Conservation (phyloP, 2,113 vertebrate species). For the Scomber colias region DNA sequence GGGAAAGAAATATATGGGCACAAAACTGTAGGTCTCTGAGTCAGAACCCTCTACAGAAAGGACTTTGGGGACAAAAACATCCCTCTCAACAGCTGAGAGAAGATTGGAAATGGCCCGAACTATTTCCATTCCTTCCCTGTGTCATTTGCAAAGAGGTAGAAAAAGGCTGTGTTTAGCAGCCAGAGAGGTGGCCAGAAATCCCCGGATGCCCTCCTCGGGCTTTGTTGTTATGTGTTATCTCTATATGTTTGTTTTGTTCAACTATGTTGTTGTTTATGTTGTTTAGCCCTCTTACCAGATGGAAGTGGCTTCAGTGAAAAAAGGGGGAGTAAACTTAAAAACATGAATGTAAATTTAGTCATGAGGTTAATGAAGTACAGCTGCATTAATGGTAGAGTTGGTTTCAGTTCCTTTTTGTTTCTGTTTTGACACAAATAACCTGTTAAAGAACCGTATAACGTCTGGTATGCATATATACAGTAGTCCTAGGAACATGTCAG, state of each 20-base stretch:
- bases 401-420: constrained; percentile 77
- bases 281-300: constrained; percentile 81
- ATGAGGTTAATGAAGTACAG: constrained; percentile 85
- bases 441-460: constrained; percentile 84
- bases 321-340: constrained; percentile 78
- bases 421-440: constrained; percentile 84
- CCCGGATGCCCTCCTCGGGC: constrained; percentile 69
- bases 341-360: constrained; percentile 89
- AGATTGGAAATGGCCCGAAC: constrained; percentile 61
- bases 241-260: constrained; percentile 75
- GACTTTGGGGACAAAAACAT: constrained; percentile 47
- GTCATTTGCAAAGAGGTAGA: constrained; percentile 69
- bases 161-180: constrained; percentile 68
- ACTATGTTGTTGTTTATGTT: constrained; percentile 82
- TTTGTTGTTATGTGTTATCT: constrained; percentile 75
- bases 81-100: constrained; percentile 45
- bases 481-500: constrained; percentile 88
- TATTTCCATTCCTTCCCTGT: constrained; percentile 61
- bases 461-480: constrained; percentile 88
- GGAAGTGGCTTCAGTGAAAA: constrained; percentile 78
- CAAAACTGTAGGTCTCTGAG: constrained; percentile 68
- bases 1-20: constrained; percentile 66
- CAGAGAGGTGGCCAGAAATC: constrained; percentile 70
- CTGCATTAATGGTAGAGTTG: constrained; percentile 83
- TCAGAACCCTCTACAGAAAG: constrained; percentile 63